phyloP scores from a whole-genome alignment of 2,888 invertebrate species.

The Electrophaes corylata region DNA sequence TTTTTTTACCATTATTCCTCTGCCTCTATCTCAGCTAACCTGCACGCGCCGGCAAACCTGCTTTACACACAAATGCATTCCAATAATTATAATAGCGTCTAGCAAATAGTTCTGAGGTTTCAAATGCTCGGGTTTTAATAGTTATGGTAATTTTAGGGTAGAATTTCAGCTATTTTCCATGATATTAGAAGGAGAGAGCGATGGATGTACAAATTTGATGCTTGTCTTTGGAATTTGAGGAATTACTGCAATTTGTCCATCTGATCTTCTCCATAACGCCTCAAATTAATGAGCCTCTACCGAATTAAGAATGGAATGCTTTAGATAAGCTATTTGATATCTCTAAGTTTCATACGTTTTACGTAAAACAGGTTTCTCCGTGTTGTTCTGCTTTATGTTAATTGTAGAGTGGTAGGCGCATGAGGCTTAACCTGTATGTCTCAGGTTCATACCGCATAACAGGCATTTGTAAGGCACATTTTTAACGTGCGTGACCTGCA shows the following conservation, averaged over 20 bases:
- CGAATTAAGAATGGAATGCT: conserved; percentile 9
- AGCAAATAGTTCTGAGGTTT: conserved; percentile 17
- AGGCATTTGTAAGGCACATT: too few species aligned
- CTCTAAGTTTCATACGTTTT: not conserved
- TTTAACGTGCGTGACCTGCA: too few species aligned
- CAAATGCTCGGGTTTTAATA: conserved; percentile 22
- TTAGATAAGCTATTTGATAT: not conserved
- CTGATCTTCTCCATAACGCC: not conserved
- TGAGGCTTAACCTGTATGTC: too few species aligned
- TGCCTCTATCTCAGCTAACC: not conserved
- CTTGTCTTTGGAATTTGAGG: conserved; percentile 10
- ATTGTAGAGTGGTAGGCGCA: too few species aligned
- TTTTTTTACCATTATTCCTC: too few species aligned
- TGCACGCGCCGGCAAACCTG: not conserved
- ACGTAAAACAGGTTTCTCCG: not conserved
- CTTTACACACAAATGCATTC: not conserved
- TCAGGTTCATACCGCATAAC: too few species aligned
- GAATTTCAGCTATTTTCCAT: conserved; percentile 18
- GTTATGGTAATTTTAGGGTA: conserved; percentile 23
- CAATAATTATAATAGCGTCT: conserved; percentile 8
- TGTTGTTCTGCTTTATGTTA: too few species aligned
- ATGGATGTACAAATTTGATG: conserved; percentile 13
- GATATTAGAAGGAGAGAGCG: conserved; percentile 13
- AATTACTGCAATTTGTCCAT: conserved; percentile 15
- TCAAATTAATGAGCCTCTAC: not conserved